A percentile compares a stretch with the other conserved stretches of the same genome.
phyloP scores from a whole-genome alignment of 2,888 invertebrate species.

The Metopia argyrocephala region DNA sequence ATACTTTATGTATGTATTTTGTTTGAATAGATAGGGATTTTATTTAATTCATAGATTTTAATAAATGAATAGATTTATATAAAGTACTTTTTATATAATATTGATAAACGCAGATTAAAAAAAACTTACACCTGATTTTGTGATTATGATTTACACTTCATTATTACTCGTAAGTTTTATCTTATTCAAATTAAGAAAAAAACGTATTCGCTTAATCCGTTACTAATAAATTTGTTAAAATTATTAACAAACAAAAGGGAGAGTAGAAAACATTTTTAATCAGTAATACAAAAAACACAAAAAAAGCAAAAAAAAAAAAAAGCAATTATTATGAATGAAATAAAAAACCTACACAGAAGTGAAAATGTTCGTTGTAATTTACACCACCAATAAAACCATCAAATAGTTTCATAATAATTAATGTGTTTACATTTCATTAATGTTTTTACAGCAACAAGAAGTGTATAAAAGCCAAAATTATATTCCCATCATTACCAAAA shows the following conservation, averaged over 20 bases:
- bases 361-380: conserved; percentile 38
- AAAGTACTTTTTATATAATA: no score
- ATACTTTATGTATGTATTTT: no score
- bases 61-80: no score
- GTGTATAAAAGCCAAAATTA: conserved; percentile 1
- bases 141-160: no score
- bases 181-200: no score
- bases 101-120: no score
- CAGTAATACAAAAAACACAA: background rate
- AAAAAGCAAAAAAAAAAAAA: background rate
- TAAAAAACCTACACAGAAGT: conserved; percentile 13
- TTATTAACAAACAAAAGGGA: background rate
- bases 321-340: conserved; percentile 20
- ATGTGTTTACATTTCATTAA: conserved; percentile 48
- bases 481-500: conserved; percentile 32
- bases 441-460: background rate
- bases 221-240: no score
- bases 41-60: no score
- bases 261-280: conserved; percentile 2
- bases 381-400: conserved; percentile 22
- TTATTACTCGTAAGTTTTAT: no score
- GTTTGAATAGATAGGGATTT: no score
- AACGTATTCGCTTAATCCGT: no score
- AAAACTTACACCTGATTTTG: no score
- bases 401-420: conserved; percentile 39